These are phyloP conservation scores for Synanthedon vespiformis DNA, from an alignment of 2,888 invertebrate species.

Conservation along the genomic window DNA sequence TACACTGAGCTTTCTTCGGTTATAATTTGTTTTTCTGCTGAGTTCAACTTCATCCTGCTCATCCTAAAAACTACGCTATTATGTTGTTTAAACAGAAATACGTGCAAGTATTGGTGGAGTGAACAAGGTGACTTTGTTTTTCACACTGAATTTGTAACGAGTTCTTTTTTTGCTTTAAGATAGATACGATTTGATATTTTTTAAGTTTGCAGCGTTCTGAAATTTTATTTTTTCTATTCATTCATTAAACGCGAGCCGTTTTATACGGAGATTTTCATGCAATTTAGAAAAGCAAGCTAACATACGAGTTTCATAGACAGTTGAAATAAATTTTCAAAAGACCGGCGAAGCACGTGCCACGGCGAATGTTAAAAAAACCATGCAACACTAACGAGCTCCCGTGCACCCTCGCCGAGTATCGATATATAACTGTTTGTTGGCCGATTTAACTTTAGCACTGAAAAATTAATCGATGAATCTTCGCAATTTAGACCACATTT, in stretches of 20 bases:
- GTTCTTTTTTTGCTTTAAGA: neutral
- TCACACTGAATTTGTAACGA: too few species aligned
- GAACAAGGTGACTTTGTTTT: too few species aligned
- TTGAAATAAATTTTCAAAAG: conserved; percentile 12
- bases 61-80: too few species aligned
- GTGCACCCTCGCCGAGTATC: conserved; percentile 24
- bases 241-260: neutral
- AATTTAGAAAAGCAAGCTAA: conserved; percentile 7
- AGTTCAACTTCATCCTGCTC: too few species aligned
- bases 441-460: conserved; percentile 41
- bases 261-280: conserved; percentile 9
- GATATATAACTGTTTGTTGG: conserved; percentile 39
- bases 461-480: conserved; percentile 45
- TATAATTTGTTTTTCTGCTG: too few species aligned
- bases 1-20: too few species aligned
- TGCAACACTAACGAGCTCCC: conserved; percentile 30
- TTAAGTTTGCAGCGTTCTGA: conserved; percentile 6
- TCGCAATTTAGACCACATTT: conserved; percentile 29
- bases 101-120: too few species aligned
- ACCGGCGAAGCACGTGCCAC: conserved; percentile 18
- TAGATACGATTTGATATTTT: conserved; percentile 3
- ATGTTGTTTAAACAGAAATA: too few species aligned
- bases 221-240: neutral
- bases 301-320: conserved; percentile 3
- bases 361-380: conserved; percentile 18